Base-by-base conservation (phyloP, 2,888 invertebrate species). In the Epirrita christyi region DNA sequence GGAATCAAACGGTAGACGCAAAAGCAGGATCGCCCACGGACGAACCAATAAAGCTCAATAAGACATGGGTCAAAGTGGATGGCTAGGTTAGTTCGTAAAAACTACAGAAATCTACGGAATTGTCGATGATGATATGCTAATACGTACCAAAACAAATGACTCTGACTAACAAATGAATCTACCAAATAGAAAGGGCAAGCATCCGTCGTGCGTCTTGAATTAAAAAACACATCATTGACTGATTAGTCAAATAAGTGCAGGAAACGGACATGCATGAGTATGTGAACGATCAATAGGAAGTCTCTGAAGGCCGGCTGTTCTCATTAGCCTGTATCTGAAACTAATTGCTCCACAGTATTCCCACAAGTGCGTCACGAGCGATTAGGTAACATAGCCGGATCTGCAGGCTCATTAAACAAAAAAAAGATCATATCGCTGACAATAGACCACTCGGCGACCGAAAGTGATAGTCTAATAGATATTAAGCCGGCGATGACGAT, bases 391-490 rank as follows among this genome's bases (percentile, higher is more conserved):
- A 67, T 82, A 81, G 80, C 89, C 87, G 88, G 89, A 89, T 86
- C 86, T 83, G 79, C 78, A 73, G 75, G 78, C 81, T 85, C 85
- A 88, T 89, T 88, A 89, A 83, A 81, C 74, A 80, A 86, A 86
- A 58, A 85, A 85, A 83, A 80, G 87, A 88, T 89, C 79, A 82
- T 85, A 88, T 88, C 86, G 70, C 78, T 73, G 76, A 89, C 89
- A 88, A 89, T 87, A 83, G 83, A 82, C 78, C 80, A 86, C 84
- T 85, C 84, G 78, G 76, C 81, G 86, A 83, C 87, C 75, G 84
- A 88, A 88, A 89, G 89, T 88, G 88, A 88, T 90, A 89, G 86
- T 86, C 75, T 83, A 80, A 83, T 82, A 85, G 84, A 87, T 84
- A 86, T 83, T 76, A 77, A 80, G 78, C 70, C 70, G 71, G 61